Evolutionary conservation across 2,113 vertebrate species (phyloP), one percentile per base, ranked within the genome.

Genomic region (Phrynosoma platyrhinos): DNA sequence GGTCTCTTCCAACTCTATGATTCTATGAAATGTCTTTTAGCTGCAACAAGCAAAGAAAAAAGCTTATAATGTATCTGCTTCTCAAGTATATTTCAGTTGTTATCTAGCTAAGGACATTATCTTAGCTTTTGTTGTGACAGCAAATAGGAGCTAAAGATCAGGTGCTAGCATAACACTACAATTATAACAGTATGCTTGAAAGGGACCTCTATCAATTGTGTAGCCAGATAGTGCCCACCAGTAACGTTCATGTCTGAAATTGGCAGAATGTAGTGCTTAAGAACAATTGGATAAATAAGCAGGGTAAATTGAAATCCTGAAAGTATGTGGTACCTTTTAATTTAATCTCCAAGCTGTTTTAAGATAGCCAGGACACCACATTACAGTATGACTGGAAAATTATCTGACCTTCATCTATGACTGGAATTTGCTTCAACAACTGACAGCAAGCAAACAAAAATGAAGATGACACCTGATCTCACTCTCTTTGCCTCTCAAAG

Each of bases 361-460:
- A 90, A 83, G 91, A 85, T 32, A 93, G 62, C 92, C 92, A 92
- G 18, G 84, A 91, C 25, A 90, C 89, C 77, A 90, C 92, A 84
- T 85, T 92, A 81, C 90, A 92, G 75, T 91, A 92, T 5, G 90
- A 78, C 88, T 92, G 91, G 89, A 94, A 93, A 64, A 91, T 91
- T 87, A 93, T 76, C 79, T 78, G 85, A 27, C 87, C 86, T 62
- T 89, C 66, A 30, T 79, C 75, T 12, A 47, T 55, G 40, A 84
- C 30, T 42, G 91, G 91, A 82, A 93, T 89, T 91, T 93, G 92
- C 36, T 94, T 55, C 40, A 91, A 83, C 85, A 94, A 64, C 91
- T 91, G 87, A 69, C 89, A 88, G 13, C 30, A 89, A 86, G 88
- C 7, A 69, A 71, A 30, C 68, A n/a, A 71, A 78, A 76, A 9